A percentile compares a stretch with the other conserved stretches of the same genome.
These are phyloP conservation scores for Mesocentrotus franciscanus DNA, from an alignment of 53 echinoderm and acorn worm species.

Conservation along the genomic window DNA sequence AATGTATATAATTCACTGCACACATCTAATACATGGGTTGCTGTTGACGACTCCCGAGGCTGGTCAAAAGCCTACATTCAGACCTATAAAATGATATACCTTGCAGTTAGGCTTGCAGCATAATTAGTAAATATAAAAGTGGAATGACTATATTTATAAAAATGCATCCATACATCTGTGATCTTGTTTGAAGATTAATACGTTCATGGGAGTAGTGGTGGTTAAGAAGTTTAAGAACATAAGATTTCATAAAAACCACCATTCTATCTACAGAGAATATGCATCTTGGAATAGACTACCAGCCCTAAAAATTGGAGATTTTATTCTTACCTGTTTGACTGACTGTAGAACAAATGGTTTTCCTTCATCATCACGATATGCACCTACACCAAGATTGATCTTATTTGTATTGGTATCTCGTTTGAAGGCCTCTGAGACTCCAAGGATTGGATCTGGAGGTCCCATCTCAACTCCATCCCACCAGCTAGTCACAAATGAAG, in stretches of 20 bases:
- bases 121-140: not conserved
- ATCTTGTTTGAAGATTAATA: not conserved
- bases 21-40: not conserved
- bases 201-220: not conserved
- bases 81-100: not conserved
- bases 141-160: not conserved
- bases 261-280: not conserved
- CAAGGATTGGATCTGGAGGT: constrained; percentile 96
- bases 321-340: constrained; percentile 80
- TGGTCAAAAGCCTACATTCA: not conserved
- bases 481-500: constrained; percentile 70
- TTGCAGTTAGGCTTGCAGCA: too few relatives aligned
- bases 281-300: not conserved
- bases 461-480: constrained; percentile 98
- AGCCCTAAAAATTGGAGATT: not conserved
- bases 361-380: constrained; percentile 92
- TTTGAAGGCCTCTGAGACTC: constrained; percentile 97
- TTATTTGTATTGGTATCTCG: constrained; percentile 90
- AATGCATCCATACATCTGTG: not conserved
- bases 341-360: constrained; percentile 92
- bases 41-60: not conserved
- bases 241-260: not conserved
- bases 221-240: too few relatives aligned
- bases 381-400: constrained; percentile 97
- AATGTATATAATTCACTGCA: too few relatives aligned